Base-by-base conservation (phyloP, 2,888 invertebrate species). In the Rhingia campestris region DNA sequence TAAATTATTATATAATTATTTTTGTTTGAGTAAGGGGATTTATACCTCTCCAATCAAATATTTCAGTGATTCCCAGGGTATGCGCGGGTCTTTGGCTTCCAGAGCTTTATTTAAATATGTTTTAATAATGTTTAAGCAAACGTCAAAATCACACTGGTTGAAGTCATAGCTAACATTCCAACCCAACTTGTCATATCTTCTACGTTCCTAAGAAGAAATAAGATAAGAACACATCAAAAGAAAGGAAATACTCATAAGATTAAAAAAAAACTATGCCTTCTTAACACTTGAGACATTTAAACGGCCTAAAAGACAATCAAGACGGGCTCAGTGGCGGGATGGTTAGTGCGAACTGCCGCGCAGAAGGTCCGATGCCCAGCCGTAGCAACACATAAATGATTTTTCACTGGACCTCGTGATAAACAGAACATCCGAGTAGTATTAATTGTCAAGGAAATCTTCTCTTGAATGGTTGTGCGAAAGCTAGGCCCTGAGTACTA, bases 121-220 rank as follows among this genome's bases (percentile, higher is more conserved):
- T 86, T 95, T 94, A 81, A 98, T 92, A 82, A 98, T 97, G 90
- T 95, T 95, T 88, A 96, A 94, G 92, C 97, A 97, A 39, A 98
- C 97, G 80, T 95, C 94, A 91, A 98, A 98, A 91, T 98, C 98
- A 0, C 97, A 96, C 91, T 98, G 96, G 91, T 97, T 97, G 92
- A 98, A 98, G 91, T 98, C 98, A 91, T 98, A 98, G 66, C 94
- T 93, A 86, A 98, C 96, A 90, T 98, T 98, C 97, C 98, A 98
- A 0, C 98, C 98, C 73, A 98, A 95, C 92, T 98, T 98, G 88
- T 96, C 97, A 90, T 98, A 98, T 90, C 97, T 97, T 86, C 97
- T 94, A 54, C 98, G 94, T 91, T 98, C 98, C 94, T 96, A 90
- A 10, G 22, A 45, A 9, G 22, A 61, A 5, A 45, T 70, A 54